Base-by-base conservation (phyloP, 2,113 vertebrate species). In the Notothenia coriiceps region DNA sequence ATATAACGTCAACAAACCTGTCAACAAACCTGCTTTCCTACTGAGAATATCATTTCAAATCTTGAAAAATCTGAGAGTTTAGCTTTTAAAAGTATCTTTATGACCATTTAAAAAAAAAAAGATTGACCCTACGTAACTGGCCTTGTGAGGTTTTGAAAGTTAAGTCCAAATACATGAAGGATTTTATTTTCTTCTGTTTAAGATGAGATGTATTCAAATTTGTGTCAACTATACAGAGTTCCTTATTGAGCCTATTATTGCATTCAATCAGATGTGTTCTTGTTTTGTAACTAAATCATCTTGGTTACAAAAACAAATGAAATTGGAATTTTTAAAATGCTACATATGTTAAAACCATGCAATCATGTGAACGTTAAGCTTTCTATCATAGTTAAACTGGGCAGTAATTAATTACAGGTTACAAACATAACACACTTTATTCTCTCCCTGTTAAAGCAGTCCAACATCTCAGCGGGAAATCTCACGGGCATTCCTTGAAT, bases 1-100 rank as follows among this genome's bases (percentile, higher is more conserved):
- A 67, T 29, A 44, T 81, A 44, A 85, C 52, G 22, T 81, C 68
- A 82, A 70, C 25, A 84, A 75, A 83, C 83, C 56, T 83, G 77
- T 88, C 88, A 86, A 77, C 64, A 68, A 76, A 62, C 50, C 44
- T 67, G 55, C 59, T 70, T 76, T 0, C 50, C 78, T 78, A 61
- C 56, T 56, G 65, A 78, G 49, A 55, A 65, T 17, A 70, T 46
- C 10, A 13, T 70, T 77, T 67, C 10, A 46, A 73, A 65, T 62
- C 15, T 44, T 10, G 18, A 6, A 15, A 73, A 72, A 57, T 7
- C 25, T 60, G n/a, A 67, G 33, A 5, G 6, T 70, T 61, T 1
- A 56, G 51, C 1, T 62, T 40, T 47, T 33, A 2, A 8, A 8
- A 22, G 43, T 22, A n/a, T 20, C 3, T 59, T 12, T 63, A 44